Base-by-base conservation (phyloP, 2,797 vertebrate genomes). In the Neopelma chrysocephalum region DNA sequence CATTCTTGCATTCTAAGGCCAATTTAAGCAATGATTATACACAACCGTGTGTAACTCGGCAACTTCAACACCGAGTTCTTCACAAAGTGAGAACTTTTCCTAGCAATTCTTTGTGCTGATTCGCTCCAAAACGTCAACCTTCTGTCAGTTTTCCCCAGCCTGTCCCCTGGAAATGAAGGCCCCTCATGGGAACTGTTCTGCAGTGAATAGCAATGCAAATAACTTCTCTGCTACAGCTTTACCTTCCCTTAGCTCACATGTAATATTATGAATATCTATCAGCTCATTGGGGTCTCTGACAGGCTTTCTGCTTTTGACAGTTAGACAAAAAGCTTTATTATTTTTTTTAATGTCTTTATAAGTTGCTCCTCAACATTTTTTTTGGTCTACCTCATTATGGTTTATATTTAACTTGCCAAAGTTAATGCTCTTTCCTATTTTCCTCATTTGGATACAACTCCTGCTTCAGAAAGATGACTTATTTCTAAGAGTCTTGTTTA, bases 381-480 rank as follows among this genome's bases (percentile, higher is more conserved):
- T 95, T 90, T 89, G 79, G 76, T 48, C 82, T 81, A 81, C 54
- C 51, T 93, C 77, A 88, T 88, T 90, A 88, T 8, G 38, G 85
- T 90, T 94, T 95, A 91, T 86, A 94, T 87, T 96, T 96, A 69
- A 92, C 92, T 92, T 92, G 92, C 88, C 92, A 95, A 87, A 93
- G 70, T 79, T 92, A 94, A 92, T 69, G 66, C n/a, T 93, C 68
- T 87, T 94, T 89, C 73, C 78, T 84, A 60, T 84, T 92, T 51
- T 90, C n/a, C 17, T 70, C 93, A 87, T 79, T 84, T 93, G 95
- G 91, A 94, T 84, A 69, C 43, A 81, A 84, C 36, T 88, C 82
- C n/a, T 65, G 50, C 69, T 90, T 90, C 85, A 95, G 65, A 95
- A 95, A 87, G 70, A 93, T 82, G 43, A 95, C 80, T 90, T 95